Evolutionary conservation across 1,140 invertebrate species (phyloP), one percentile per base, ranked within the genome.

Genomic region (Hypsibius dujardini): DNA sequence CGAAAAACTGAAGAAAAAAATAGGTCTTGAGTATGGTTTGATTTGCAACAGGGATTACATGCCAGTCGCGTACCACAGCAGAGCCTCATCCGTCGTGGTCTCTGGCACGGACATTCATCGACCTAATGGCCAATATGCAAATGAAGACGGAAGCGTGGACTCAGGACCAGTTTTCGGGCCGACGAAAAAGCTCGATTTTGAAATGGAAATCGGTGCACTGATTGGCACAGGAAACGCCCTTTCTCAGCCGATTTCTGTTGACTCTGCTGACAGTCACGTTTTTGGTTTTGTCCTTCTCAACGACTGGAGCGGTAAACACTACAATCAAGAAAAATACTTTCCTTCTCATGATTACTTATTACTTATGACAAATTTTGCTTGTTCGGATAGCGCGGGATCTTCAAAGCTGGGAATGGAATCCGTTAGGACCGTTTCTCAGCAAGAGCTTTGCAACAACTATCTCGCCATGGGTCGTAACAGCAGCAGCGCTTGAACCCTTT

Each of bases 251-350:
- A 56, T 56, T 56, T n/a, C 50, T 56, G 50, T 56, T 56, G 50
- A 56, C n/a, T 7, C 7, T n/a, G 50, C 50, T 7, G 50, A 56
- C 7, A 56, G n/a, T 7, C 50, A 56, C 50, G 50, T 56, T 7
- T 56, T 56, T n/a, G 50, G 50, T n/a, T 7, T 56, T 7, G 50
- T 56, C n/a, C n/a, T 56, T 7, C 50, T 56, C 7, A 56, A 56
- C 50, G 50, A 56, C 50, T 56, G 50, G 50, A 56, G 50, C n/a
- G 50, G 50, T 56, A n/a, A 56, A n/a, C 50, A 7, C 50, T 56
- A 7, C 50, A 56, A n/a, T 56, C n/a, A n/a, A n/a, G n/a, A 56
- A 56, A n/a, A 56, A 7, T 7, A 56, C 7, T 7, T n/a, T 56
- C n/a, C 50, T n/a, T 56, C 50, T 7, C 50, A 7, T 7, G 7